phyloP scores from a whole-genome alignment of 2,113 vertebrate species.

The Melanerpes aurifrons region DNA sequence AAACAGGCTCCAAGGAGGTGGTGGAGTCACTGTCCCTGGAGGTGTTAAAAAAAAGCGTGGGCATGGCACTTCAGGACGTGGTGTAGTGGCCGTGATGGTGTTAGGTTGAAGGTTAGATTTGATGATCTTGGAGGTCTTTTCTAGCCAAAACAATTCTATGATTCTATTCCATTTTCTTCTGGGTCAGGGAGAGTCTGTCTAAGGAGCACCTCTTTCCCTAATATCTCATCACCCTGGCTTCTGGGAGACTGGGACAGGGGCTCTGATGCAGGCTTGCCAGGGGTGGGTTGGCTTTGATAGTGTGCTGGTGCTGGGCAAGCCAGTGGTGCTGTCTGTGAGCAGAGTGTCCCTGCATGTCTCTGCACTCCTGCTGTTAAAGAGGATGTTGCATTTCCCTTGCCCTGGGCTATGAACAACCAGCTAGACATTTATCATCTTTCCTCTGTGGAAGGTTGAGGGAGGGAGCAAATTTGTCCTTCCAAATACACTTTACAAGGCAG shows the following conservation, averaged over 20 bases:
- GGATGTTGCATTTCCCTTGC: conserved; percentile 7
- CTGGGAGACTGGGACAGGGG: not conserved
- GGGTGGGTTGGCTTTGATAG: not conserved
- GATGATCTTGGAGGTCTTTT: too few species aligned
- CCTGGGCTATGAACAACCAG: not conserved
- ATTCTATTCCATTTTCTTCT: not conserved
- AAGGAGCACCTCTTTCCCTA: not conserved
- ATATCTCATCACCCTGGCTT: not conserved
- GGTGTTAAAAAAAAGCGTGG: too few species aligned
- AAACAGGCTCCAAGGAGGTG: too few species aligned
- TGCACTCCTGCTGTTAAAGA: not conserved
- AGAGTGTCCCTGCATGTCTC: accelerated
- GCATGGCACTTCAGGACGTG: too few species aligned
- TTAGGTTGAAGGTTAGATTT: too few species aligned
- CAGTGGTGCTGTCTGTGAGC: accelerated
- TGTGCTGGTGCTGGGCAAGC: not conserved
- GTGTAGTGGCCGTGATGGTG: too few species aligned
- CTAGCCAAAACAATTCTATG: too few species aligned
- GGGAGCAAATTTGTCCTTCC: not conserved
- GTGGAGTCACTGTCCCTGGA: too few species aligned
- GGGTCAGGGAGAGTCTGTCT: not conserved
- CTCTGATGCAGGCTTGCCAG: not conserved
- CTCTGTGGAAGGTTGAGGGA: not conserved
- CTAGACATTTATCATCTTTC: not conserved
- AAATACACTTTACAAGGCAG: not conserved